phyloP scores from a whole-genome alignment of 2,797 vertebrate species.

The Argentina silus region DNA sequence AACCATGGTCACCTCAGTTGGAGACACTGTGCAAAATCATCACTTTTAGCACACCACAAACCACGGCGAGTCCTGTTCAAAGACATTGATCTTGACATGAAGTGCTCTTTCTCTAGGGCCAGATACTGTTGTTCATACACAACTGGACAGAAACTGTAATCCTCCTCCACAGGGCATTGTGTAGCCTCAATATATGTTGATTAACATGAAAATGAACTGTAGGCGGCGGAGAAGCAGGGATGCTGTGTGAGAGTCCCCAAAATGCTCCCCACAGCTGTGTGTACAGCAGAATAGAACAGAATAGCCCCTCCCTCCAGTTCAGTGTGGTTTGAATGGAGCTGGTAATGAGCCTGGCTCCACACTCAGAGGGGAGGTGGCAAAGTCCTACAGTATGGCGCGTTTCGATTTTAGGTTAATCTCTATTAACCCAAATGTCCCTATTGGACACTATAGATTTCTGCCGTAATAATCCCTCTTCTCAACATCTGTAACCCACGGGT shows the following conservation, averaged over 20 bases:
- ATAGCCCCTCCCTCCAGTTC: constrained; percentile 17
- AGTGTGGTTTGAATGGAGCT: constrained; percentile 33
- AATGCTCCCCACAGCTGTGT: constrained; percentile 21
- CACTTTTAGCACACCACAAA: constrained; percentile 4
- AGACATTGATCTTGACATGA: constrained; percentile 17
- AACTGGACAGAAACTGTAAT: not conserved
- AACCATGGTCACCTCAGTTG: not conserved
- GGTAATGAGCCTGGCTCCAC: constrained; percentile 1
- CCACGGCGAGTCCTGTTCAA: not conserved
- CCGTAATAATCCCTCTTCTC: no score
- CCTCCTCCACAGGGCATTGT: not conserved
- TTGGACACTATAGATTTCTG: no score
- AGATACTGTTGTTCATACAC: constrained; percentile 7
- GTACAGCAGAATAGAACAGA: no score
- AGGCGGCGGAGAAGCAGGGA: not conserved
- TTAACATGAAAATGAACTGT: not conserved
- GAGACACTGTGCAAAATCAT: not conserved
- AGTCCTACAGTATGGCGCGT: not conserved
- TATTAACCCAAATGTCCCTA: no score
- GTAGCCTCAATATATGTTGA: not conserved
- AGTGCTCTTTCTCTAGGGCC: not conserved
- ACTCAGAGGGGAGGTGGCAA: not conserved
- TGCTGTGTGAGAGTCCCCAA: not conserved
- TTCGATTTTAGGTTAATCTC: no score
- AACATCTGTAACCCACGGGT: no score